Conservation (phyloP, 2,888 invertebrate species). For the Ctena decussata region DNA sequence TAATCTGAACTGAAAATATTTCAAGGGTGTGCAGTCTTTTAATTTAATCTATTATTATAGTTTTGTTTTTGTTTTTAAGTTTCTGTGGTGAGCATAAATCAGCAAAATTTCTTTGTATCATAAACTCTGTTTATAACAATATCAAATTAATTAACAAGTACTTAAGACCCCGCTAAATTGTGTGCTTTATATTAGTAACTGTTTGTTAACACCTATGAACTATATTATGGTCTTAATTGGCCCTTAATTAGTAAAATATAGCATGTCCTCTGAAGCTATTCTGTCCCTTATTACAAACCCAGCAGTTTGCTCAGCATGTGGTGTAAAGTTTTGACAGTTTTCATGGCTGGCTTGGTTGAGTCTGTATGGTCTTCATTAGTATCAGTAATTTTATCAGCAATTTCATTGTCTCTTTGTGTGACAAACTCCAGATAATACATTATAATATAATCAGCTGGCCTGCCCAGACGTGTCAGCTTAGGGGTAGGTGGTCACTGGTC, state of each 20-base stretch:
- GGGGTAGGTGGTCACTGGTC: not conserved
- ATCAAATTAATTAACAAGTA: not conserved
- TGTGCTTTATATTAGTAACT: not conserved
- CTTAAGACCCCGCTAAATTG: not conserved
- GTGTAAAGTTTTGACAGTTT: conserved; percentile 8
- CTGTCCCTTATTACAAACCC: not conserved
- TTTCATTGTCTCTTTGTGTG: not conserved
- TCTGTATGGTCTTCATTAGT: not conserved
- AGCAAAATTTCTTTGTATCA: not conserved
- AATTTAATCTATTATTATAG: no score
- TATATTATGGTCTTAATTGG: not conserved
- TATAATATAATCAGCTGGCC: conserved; percentile 4
- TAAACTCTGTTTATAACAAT: not conserved
- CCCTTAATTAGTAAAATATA: not conserved
- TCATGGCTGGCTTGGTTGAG: not conserved
- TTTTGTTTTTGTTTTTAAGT: no score
- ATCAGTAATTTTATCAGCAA: not conserved
- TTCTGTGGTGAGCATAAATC: no score
- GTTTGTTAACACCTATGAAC: not conserved
- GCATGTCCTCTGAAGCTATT: not conserved
- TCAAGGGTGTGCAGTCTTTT: no score
- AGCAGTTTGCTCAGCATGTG: conserved; percentile 4
- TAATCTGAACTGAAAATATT: no score
- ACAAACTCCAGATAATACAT: not conserved
- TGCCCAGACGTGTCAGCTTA: not conserved